Percentiles rank a stretch among this genome's conserved stretches.
Conservation (phyloP, 2,797 vertebrate species). For the Botia almorhae region DNA sequence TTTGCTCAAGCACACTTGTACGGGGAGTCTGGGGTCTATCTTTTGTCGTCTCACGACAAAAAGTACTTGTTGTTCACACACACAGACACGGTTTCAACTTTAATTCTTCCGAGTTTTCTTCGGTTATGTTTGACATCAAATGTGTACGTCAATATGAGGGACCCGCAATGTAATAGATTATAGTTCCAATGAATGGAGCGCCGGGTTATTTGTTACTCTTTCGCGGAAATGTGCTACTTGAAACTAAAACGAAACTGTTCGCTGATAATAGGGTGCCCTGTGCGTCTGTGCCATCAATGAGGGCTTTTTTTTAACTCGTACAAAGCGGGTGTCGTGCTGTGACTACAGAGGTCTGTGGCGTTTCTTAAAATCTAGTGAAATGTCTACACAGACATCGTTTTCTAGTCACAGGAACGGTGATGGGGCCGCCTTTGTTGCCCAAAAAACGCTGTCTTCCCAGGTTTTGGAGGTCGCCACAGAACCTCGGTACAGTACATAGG, state of each 20-base stretch:
- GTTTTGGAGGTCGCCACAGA: slow-evolving; percentile 59
- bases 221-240: not conserved
- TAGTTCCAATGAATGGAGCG: not conserved
- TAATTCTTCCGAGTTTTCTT: not conserved
- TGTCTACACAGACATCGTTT: not conserved
- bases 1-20: slow-evolving; percentile 35
- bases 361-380: slow-evolving; percentile 12
- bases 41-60: slow-evolving; percentile 17
- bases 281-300: not conserved
- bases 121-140: not conserved
- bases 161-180: not conserved
- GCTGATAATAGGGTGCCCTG: not conserved
- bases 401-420: not conserved
- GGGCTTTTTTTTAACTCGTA: not conserved
- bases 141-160: not conserved
- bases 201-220: slow-evolving; percentile 13
- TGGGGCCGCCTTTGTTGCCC: not conserved
- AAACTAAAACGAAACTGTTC: slow-evolving; percentile 23
- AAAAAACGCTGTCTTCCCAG: slow-evolving; percentile 2
- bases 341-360: slow-evolving; percentile 16
- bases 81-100: not conserved
- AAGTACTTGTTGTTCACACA: not conserved
- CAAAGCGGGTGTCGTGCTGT: not conserved
- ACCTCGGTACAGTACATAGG: slow-evolving; percentile 75
- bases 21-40: slow-evolving; percentile 38